A percentile compares a stretch with the other conserved stretches of the same genome.
phyloP scores from a whole-genome alignment of 2,888 invertebrate species.

The Platycnemis pennipes region DNA sequence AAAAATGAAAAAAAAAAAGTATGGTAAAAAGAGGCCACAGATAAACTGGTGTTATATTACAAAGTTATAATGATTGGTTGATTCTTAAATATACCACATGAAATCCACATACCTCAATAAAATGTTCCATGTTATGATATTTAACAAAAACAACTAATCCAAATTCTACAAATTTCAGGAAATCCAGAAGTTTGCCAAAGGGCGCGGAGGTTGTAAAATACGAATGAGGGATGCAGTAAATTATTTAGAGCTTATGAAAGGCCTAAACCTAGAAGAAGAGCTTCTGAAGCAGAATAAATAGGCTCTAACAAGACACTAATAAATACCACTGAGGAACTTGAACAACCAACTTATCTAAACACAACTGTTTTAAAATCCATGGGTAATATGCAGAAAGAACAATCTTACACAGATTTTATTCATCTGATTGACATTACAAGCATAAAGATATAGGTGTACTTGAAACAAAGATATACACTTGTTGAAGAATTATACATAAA shows the following conservation, averaged over 20 bases:
- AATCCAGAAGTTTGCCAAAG: background rate
- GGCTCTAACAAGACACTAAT: background rate
- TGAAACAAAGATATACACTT: background rate
- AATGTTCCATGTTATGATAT: background rate
- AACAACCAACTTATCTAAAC: background rate
- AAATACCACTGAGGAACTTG: background rate
- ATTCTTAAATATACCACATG: no score
- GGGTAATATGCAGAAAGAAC: background rate
- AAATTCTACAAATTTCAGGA: background rate
- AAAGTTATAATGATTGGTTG: no score
- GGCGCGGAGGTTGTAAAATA: conserved; percentile 10
- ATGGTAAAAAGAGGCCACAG: no score
- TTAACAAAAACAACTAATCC: background rate
- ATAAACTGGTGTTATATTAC: no score
- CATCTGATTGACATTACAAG: background rate
- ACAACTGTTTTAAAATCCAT: background rate
- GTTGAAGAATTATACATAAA: no score
- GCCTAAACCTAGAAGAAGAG: conserved; percentile 61
- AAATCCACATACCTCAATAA: no score
- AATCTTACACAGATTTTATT: background rate
- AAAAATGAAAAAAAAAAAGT: no score
- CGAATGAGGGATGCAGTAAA: conserved; percentile 51
- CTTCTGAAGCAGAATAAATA: conserved; percentile 51
- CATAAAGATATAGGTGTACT: background rate
- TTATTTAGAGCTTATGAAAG: conserved; percentile 56